Evolutionary conservation across 2,888 invertebrate species (phyloP), one percentile per base, ranked within the genome.

Genomic region (Oscheius onirici): DNA sequence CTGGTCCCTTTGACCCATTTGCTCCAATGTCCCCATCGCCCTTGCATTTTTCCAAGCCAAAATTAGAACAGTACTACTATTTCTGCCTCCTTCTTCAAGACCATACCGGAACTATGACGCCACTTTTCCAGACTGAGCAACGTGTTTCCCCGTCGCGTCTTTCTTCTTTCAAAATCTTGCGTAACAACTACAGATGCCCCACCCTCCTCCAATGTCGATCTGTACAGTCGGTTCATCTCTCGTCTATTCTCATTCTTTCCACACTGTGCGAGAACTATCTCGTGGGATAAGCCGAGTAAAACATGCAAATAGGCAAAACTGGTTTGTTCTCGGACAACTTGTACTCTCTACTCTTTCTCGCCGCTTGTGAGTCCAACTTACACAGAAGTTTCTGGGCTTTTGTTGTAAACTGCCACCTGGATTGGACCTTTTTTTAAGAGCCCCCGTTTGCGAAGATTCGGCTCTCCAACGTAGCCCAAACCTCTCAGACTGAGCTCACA

Each of bases 271-370:
- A 15, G 49, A 8, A 17, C 49, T 15, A 10, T 49, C 20, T n/a
- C n/a, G 28, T 17, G 13, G 58, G 58, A 58, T 58, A 17, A 58
- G 58, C 58, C 58, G 58, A 40, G 58, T 22, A 40, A 34, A 58
- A 58, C 58, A 58, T 58, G 58, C 58, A 58, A 58, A 58, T 58
- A 17, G n/a, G 40, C 20, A 2, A 10, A 41, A 17, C 40, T n/a
- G 40, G 40, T 41, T 41, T 34, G 22, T 52, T 22, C 24, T 3
- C n/a, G 13, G 20, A 8, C 52, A 13, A 5, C 24, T 13, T 17
- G 20, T 24, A 52, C 13, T 20, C n/a, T 3, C 13, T 52, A n/a
- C 26, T 22, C 52, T 52, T 24, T 52, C 3, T 52, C 13, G 2
- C 13, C 13, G 13, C 13, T 20, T n/a, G 11, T 11, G 15, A 51